These are phyloP conservation scores for Lepisosteus osseus DNA, from an alignment of 2,113 vertebrate genomes.

Conservation along the genomic window DNA sequence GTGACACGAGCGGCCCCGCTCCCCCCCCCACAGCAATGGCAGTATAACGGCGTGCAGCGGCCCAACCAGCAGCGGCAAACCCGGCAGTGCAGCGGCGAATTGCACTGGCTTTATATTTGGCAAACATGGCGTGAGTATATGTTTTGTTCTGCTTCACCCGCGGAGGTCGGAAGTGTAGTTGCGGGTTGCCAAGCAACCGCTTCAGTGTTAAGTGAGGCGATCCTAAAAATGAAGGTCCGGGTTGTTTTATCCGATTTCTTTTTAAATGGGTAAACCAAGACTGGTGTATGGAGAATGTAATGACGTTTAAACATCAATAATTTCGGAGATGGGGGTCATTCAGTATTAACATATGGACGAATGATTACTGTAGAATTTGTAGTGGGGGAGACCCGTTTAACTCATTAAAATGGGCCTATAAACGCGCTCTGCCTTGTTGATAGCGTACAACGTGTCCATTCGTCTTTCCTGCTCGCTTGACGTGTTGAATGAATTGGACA, in stretches of 20 bases:
- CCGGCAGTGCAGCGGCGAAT: slow-evolving; percentile 63
- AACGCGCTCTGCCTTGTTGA: too few species aligned
- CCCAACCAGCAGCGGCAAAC: slow-evolving; percentile 59
- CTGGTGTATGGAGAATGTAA: background rate
- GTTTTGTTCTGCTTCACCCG: background rate
- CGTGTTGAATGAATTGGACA: background rate
- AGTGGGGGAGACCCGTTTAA: background rate
- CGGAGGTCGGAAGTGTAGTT: background rate
- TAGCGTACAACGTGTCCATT: background rate
- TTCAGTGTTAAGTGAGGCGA: background rate
- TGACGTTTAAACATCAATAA: background rate
- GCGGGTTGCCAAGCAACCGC: background rate
- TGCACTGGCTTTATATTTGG: slow-evolving; percentile 60
- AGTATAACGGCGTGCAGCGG: slow-evolving; percentile 56
- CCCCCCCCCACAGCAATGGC: slow-evolving; percentile 51
- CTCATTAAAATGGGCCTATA: background rate
- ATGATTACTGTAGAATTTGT: too few species aligned
- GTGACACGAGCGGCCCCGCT: slow-evolving; percentile 25
- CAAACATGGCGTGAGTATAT: slow-evolving; percentile 75
- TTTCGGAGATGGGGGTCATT: too few species aligned
- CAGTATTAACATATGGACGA: too few species aligned
- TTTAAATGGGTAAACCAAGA: background rate
- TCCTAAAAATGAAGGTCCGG: background rate
- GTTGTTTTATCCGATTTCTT: background rate
- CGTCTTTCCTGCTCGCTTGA: background rate